Conservation (phyloP, 2,797 vertebrate genomes). For the Malurus splendens region DNA sequence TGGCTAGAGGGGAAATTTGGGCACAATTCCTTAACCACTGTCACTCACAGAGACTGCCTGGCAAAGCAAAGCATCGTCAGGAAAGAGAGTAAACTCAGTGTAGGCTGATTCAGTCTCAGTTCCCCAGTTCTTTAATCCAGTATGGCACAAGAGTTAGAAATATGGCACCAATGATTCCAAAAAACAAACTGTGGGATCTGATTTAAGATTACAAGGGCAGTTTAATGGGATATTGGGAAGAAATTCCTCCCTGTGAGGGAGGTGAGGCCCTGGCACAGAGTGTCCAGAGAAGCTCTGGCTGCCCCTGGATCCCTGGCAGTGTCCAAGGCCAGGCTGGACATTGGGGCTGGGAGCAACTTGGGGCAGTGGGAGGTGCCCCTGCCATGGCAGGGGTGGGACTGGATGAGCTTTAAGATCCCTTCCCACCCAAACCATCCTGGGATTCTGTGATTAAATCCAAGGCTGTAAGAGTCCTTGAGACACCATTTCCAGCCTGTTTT, state of each 20-base stretch:
- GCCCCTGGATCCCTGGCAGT: not conserved
- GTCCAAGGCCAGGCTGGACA: accelerated
- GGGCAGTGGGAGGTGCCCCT: accelerated
- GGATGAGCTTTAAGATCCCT: accelerated
- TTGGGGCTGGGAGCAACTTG: not conserved
- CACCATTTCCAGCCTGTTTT: not conserved
- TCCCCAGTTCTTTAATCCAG: not conserved
- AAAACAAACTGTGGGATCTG: not conserved
- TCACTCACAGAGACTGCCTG: not conserved
- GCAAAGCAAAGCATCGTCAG: not conserved
- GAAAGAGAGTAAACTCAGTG: not conserved
- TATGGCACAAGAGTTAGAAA: not conserved
- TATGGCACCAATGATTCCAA: accelerated
- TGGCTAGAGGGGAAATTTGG: not conserved
- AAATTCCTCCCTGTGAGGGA: accelerated
- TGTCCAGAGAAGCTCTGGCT: not conserved
- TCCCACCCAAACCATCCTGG: not conserved
- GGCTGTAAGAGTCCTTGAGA: not conserved
- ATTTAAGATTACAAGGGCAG: not conserved
- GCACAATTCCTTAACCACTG: not conserved
- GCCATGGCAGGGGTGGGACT: accelerated
- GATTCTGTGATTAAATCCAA: not conserved
- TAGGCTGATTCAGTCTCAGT: not conserved
- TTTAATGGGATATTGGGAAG: not conserved
- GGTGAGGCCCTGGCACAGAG: accelerated